phyloP scores from a whole-genome alignment of 2,113 vertebrate species.

The Gallinago jamesoni region DNA sequence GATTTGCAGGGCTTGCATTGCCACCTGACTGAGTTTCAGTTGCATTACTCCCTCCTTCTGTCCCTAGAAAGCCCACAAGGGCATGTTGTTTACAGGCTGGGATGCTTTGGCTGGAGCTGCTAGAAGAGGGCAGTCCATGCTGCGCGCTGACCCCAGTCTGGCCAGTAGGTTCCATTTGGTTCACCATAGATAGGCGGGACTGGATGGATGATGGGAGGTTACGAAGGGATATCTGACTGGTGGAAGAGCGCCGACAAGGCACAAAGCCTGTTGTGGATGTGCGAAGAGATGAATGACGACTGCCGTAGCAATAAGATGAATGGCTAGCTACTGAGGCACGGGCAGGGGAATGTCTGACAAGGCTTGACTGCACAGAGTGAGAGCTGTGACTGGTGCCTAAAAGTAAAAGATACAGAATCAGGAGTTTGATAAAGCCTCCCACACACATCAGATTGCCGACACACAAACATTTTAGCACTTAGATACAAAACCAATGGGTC shows the following conservation, averaged over 20 bases:
- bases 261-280: conserved; percentile 91
- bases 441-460: background rate
- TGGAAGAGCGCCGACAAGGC: conserved; percentile 94
- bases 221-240: conserved; percentile 95
- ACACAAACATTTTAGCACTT: background rate
- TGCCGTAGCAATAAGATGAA: conserved; percentile 93
- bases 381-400: conserved; percentile 95
- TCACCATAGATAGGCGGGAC: conserved; percentile 88
- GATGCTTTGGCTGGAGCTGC: conserved; percentile 97
- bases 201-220: conserved; percentile 94
- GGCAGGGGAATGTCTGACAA: conserved; percentile 94
- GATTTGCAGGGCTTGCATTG: conserved; percentile 82
- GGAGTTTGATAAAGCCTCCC: background rate
- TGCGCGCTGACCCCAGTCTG: conserved; percentile 73
- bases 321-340: conserved; percentile 95
- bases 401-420: conserved; percentile 30
- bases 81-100: conserved; percentile 95
- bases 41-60: conserved; percentile 79
- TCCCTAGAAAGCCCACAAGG: conserved; percentile 91
- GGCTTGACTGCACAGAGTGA: conserved; percentile 91
- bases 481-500: background rate
- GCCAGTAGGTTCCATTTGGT: conserved; percentile 79
- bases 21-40: conserved; percentile 77
- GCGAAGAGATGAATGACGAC: conserved; percentile 93
- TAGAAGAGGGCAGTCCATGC: conserved; percentile 85